A percentile compares a stretch with the other conserved stretches of the same genome.
Evolutionary conservation across 2,797 vertebrate species (phyloP).

Genomic region (Pogoniulus pusillus): DNA sequence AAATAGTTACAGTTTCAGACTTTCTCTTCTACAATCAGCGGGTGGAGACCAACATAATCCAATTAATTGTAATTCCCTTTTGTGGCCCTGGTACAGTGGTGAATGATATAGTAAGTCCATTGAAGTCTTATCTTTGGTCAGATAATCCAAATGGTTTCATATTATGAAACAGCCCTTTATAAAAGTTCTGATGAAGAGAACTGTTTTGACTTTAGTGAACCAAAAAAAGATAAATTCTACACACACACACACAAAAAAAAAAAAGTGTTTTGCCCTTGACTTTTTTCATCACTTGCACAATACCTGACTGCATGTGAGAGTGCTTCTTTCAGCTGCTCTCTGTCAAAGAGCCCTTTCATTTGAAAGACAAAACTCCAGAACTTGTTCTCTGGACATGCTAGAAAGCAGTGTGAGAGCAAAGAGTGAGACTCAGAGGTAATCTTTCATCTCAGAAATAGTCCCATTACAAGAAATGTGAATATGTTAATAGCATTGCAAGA

Average conservation of each 20-base stretch:
- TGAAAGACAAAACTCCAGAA: neutral
- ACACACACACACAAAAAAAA: no score
- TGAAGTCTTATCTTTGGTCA: conserved; percentile 80
- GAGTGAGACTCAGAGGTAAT: rapidly evolving
- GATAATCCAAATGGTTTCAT: conserved; percentile 79
- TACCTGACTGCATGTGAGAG: conserved; percentile 18
- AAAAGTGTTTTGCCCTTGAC: conserved; percentile 63
- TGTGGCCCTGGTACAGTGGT: conserved; percentile 72
- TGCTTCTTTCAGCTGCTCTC: neutral
- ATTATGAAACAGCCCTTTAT: conserved; percentile 74
- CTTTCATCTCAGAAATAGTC: neutral
- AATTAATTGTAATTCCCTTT: conserved; percentile 83
- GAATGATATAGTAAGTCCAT: conserved; percentile 75
- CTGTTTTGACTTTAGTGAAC: conserved; percentile 65
- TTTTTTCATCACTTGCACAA: neutral
- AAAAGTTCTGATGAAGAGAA: conserved; percentile 72
- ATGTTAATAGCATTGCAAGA: neutral
- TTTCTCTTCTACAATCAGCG: conserved; percentile 75
- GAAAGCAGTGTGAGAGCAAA: neutral
- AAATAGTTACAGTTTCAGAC: conserved; percentile 77
- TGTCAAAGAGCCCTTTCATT: neutral
- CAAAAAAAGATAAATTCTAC: conserved; percentile 49
- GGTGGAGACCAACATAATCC: conserved; percentile 80
- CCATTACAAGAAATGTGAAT: neutral
- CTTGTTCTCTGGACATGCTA: neutral